A percentile compares a stretch with the other conserved stretches of the same genome.
Conservation (phyloP, 2,113 vertebrate species). For the Atractosteus spatula region DNA sequence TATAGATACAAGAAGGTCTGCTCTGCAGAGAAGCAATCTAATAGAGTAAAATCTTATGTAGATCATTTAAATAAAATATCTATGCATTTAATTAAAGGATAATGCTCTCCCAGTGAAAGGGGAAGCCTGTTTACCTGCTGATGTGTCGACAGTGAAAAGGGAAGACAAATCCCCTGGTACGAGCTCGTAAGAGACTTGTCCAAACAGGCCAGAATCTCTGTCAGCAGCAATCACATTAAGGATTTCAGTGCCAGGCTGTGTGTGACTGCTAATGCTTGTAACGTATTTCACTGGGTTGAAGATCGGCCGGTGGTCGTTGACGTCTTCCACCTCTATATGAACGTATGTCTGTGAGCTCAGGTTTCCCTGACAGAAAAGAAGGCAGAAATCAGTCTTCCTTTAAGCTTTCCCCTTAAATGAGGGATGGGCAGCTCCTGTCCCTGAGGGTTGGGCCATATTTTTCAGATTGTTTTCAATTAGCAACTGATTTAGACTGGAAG, state of each 20-base stretch:
- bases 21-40: too few relatives aligned
- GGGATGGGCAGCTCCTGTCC: too few relatives aligned
- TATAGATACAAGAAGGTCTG: too few relatives aligned
- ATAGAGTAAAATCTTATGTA: too few relatives aligned
- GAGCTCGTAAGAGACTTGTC: slow-evolving; percentile 72
- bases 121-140: slow-evolving; percentile 70
- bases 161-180: slow-evolving; percentile 70
- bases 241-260: slow-evolving; percentile 78
- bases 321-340: slow-evolving; percentile 82
- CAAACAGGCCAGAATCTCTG: slow-evolving; percentile 74
- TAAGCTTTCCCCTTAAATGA: too few relatives aligned
- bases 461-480: too few relatives aligned
- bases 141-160: slow-evolving; percentile 74
- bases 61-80: too few relatives aligned
- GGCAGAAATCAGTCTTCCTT: background rate
- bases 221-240: slow-evolving; percentile 79
- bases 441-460: too few relatives aligned
- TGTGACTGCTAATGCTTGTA: slow-evolving; percentile 75
- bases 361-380: slow-evolving; percentile 74
- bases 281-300: slow-evolving; percentile 77
- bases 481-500: too few relatives aligned
- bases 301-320: slow-evolving; percentile 84
- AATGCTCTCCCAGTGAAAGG: background rate
- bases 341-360: slow-evolving; percentile 85
- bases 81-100: background rate